Base-by-base conservation (phyloP, 1,140 invertebrate genomes). In the Neodiprion fabricii region DNA sequence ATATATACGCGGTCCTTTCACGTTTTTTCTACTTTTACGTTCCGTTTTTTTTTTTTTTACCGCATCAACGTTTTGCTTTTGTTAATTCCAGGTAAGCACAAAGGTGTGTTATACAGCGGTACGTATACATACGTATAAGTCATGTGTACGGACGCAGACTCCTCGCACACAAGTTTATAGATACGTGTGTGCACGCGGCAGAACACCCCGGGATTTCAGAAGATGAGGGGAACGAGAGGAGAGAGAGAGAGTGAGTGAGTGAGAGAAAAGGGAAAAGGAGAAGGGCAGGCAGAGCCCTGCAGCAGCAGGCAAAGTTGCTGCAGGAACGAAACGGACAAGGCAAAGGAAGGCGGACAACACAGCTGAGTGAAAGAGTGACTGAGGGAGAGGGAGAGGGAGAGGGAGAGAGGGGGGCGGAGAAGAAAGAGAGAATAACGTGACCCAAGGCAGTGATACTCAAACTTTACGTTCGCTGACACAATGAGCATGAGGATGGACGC, bases 81-180 rank as follows among this genome's bases (percentile, higher is more conserved):
- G 53, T 61, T 61, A 61, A 61, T 61, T 61, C 53, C 53, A 61
- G 53, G 53, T 61, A 61, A 61, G 53, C n/a, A 61, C 11, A 61
- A 17, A 61, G n/a, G n/a, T 12, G 8, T 61, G 53, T 61, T 61
- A 61, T 14, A 61, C n/a, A 61, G 11, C 11, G 3, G 8, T 61
- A 61, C 1, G n/a, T 61, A 1, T 61, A 61, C 8, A 7, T 61
- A 61, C n/a, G 53, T 61, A 61, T 61, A 21, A 21, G 17, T 21
- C 17, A 21, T 21, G 17, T 21, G 17, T 21, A 21, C 17, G 17
- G 17, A 21, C 17, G 17, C 17, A 0, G 17, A 61, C n/a, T 14
- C 8, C 4, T 61, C 11, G n/a, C 53, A 61, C 53, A 61, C 11
- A 53, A 53, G 10, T 14, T 1, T 11, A 40, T 40, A 40, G 28